Percentiles rank a stretch among this genome's conserved stretches.
Evolutionary conservation across 2,888 invertebrate genomes (phyloP).

Genomic region (Dorcus hopei): DNA sequence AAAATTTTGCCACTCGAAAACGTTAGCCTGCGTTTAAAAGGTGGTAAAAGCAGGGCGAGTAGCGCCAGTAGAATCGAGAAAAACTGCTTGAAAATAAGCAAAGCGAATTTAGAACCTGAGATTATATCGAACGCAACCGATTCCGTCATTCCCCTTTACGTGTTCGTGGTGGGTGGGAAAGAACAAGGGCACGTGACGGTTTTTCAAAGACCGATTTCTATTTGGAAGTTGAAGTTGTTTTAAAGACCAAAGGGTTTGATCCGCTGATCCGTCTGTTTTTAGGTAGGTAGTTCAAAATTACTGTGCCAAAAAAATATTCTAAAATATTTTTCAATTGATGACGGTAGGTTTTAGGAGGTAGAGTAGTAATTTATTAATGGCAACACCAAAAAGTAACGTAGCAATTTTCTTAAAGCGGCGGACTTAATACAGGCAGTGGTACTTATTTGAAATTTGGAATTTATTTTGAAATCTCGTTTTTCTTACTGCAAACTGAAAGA

Average conservation of each 20-base stretch:
- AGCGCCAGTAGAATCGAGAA: slow-evolving; percentile 58
- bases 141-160: slow-evolving; percentile 55
- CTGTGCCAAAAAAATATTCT: slow-evolving; percentile 10
- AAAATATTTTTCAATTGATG: slow-evolving; percentile 2
- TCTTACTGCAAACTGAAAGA: too few species aligned
- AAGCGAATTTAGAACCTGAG: slow-evolving; percentile 25
- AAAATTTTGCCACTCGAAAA: slow-evolving; percentile 52
- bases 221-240: slow-evolving; percentile 71
- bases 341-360: slow-evolving; percentile 3
- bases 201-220: slow-evolving; percentile 71
- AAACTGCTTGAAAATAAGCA: slow-evolving; percentile 42
- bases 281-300: neutral
- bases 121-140: slow-evolving; percentile 28
- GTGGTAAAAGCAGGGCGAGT: slow-evolving; percentile 50
- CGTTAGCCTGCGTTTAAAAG: slow-evolving; percentile 39
- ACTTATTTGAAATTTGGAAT: too few species aligned
- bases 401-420: slow-evolving; percentile 3
- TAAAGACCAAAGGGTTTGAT: slow-evolving; percentile 23
- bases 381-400: slow-evolving; percentile 1
- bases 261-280: neutral
- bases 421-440: too few species aligned
- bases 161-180: slow-evolving; percentile 74
- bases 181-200: slow-evolving; percentile 75
- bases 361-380: neutral
- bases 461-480: too few species aligned